These are phyloP conservation scores for Tetrapedia diversipes DNA, from an alignment of 2,888 invertebrate species.

Conservation along the genomic window DNA sequence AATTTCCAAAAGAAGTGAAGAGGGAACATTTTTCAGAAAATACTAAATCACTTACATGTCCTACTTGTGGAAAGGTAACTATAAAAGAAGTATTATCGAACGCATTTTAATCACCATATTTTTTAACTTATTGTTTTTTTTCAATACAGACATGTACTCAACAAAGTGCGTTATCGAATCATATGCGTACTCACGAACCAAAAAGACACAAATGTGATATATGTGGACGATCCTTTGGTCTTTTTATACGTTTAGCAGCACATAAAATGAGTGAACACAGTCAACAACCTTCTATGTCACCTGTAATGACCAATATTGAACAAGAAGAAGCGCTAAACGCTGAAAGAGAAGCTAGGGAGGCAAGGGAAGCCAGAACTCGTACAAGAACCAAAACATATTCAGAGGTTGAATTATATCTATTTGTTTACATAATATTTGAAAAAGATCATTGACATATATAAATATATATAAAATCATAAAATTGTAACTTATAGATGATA, in stretches of 20 bases:
- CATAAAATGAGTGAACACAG: conserved; percentile 77
- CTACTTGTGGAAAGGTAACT: conserved; percentile 77
- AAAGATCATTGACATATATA: neutral
- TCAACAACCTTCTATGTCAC: conserved; percentile 70
- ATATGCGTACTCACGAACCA: conserved; percentile 79
- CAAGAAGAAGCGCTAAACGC: conserved; percentile 78
- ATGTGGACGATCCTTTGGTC: conserved; percentile 77
- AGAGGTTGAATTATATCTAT: conserved; percentile 61
- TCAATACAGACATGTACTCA: conserved; percentile 76
- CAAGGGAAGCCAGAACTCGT: conserved; percentile 70
- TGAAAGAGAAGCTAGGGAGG: conserved; percentile 76
- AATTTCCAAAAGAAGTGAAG: conserved; percentile 62
- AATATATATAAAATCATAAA: neutral
- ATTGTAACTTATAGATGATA: conserved; percentile 60
- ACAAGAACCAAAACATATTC: conserved; percentile 66
- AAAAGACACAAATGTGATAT: conserved; percentile 78
- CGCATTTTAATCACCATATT: neutral
- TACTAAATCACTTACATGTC: conserved; percentile 73
- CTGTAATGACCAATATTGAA: conserved; percentile 73
- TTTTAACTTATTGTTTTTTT: neutral
- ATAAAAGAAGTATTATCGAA: conserved; percentile 1
- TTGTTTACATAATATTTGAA: neutral
- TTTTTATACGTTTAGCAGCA: conserved; percentile 75
- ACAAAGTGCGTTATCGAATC: conserved; percentile 79
- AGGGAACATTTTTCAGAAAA: conserved; percentile 69